Evolutionary conservation across 2,797 vertebrate species (phyloP).

Genomic region (Toxotes lorentzi): DNA sequence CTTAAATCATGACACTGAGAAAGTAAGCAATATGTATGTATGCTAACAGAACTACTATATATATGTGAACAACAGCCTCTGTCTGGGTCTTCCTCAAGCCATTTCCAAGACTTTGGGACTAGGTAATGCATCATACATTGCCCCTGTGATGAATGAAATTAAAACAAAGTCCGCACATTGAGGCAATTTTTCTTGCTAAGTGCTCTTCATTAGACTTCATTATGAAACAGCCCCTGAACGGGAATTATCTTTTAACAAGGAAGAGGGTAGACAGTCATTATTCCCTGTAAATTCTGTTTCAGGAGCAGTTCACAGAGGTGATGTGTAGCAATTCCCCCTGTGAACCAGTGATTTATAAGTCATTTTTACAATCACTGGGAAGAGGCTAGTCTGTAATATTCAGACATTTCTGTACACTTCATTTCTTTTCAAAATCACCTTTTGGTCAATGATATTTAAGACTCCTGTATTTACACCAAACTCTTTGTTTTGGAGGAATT

Average conservation of each 20-base stretch:
- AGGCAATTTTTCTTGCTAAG: constrained; percentile 33
- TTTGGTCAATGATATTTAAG: neutral
- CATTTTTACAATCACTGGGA: constrained; percentile 19
- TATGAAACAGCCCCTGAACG: constrained; percentile 40
- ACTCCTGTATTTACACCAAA: neutral
- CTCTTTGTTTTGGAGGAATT: constrained; percentile 7
- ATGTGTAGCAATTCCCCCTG: constrained; percentile 9
- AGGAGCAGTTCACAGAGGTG: constrained; percentile 20
- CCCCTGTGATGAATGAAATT: constrained; percentile 27
- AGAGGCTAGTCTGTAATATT: neutral
- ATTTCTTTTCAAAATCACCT: constrained; percentile 21
- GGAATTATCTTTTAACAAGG: constrained; percentile 44
- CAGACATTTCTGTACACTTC: constrained; percentile 20
- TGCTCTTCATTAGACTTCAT: constrained; percentile 57
- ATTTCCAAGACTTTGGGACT: neutral
- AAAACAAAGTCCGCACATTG: constrained; percentile 21
- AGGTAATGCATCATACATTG: constrained; percentile 19
- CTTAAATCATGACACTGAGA: neutral
- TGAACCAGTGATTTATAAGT: constrained; percentile 21
- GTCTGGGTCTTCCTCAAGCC: neutral
- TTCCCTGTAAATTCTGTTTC: constrained; percentile 24
- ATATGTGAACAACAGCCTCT: neutral
- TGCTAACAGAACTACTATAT: neutral
- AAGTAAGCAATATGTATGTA: neutral
- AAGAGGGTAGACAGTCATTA: constrained; percentile 27